Evolutionary conservation across 2,113 vertebrate species (phyloP), one percentile per base, ranked within the genome.

Genomic region (Epinephelus fuscoguttatus): DNA sequence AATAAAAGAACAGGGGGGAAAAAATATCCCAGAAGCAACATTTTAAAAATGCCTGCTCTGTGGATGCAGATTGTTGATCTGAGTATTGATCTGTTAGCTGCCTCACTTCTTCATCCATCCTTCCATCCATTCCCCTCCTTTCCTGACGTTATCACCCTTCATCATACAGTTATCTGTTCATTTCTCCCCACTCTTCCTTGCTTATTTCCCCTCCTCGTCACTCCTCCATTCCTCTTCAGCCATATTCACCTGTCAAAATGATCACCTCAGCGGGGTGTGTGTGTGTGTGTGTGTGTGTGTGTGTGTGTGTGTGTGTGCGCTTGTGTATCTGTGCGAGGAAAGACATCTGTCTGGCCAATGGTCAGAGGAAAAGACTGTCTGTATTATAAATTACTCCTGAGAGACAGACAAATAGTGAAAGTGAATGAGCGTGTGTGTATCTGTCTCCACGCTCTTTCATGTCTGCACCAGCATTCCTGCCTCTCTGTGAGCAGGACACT

Each of bases 81-180:
- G 67, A 75, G 81, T 87, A 94, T 94, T 94, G 92, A 95, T 95
- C 91, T 88, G 84, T 84, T 83, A 88, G 83, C 70, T 76, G 78
- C 85, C 67, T 85, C 55, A 53, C 71, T 78, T 86, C 64, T 76
- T 84, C 77, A 82, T 88, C 84, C 80, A 83, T 88, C 76, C 90
- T 63, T 71, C 82, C 87, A 82, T 89, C 80, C 86, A 78, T 88
- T 90, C 86, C 62, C 62, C 27, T 89, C 88, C 88, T 88, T 67
- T 90, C 86, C 84, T 88, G 86, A 94, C 82, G 81, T 94, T 90
- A 91, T 94, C 87, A 78, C 78, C 80, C 45, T 90, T 95, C 72
- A 85, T 96, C 91, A 94, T 90, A 85, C 84, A 87, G 77, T 95
- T 96, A 95, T 95, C 90, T 91, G 77, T 95, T 94, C 90, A 89